phyloP scores from a whole-genome alignment of 2,113 vertebrate species.

The Pimephales promelas region DNA sequence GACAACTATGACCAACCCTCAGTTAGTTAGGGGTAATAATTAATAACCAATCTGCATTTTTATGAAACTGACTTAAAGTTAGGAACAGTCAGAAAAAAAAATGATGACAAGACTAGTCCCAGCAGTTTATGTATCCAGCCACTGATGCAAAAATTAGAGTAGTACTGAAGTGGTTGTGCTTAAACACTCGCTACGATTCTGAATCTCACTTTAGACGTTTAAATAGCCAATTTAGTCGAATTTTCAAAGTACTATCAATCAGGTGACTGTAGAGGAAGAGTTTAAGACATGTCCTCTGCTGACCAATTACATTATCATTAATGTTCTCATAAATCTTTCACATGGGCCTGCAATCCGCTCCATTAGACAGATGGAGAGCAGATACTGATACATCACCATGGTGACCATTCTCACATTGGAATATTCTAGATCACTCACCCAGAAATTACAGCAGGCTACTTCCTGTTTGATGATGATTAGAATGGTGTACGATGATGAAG shows the following conservation, averaged over 20 bases:
- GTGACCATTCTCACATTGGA: conserved; percentile 33
- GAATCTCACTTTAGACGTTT: not conserved
- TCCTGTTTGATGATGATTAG: conserved; percentile 9
- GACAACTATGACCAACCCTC: no score
- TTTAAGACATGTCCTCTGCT: not conserved
- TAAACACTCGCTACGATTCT: not conserved
- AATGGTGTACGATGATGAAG: conserved; percentile 53
- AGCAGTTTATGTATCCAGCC: no score
- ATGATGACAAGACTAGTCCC: no score
- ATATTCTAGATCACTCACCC: conserved; percentile 1
- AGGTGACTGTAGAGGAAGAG: not conserved
- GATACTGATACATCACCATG: conserved; percentile 40
- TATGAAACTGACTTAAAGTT: no score
- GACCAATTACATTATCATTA: not conserved
- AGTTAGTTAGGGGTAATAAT: no score
- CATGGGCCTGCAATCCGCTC: conserved; percentile 16
- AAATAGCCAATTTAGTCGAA: not conserved
- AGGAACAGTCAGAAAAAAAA: no score
- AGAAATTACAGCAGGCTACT: conserved; percentile 17
- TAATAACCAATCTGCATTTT: no score
- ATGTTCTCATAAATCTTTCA: conserved; percentile 12
- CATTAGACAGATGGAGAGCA: conserved; percentile 39
- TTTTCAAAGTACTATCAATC: not conserved
- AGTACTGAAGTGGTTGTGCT: not conserved
- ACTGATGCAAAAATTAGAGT: not conserved